Evolutionary conservation across 1,140 invertebrate genomes (phyloP), one percentile per base, ranked within the genome.

Genomic region (Heterodera schachtii): DNA sequence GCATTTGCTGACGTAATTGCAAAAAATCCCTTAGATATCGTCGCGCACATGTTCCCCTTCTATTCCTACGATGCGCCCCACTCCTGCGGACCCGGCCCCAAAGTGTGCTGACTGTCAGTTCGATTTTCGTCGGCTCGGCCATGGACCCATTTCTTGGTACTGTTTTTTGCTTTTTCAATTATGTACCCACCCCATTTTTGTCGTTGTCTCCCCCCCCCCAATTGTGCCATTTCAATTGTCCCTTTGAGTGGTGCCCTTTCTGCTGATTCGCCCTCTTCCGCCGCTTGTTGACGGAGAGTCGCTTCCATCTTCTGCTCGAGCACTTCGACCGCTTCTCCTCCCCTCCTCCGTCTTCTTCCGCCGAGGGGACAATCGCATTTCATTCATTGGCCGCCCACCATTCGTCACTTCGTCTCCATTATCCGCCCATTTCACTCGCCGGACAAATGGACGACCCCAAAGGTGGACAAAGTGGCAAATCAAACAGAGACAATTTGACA

Each of bases 21-120:
- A 31, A 31, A 31, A 31, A 31, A n/a, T n/a, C 31, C 31, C 31
- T 52, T 2, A 0, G 95, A 96, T 84, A 93, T 99, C 41, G 93
- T 97, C 75, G 97, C 96, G 13, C 97, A 99, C 87, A 93, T 98
- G 93, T 98, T 98, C 95, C 97, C 97, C 19, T 99, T 99, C 90
- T 98, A 98, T 90, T 96, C 95, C 66, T 99, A 99, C 88, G 97
- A 98, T 90, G 93, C 98, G 46, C 97, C 97, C 5, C 96, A 98
- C 88, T 96, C 97, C 0, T 99, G 97, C 91, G 97, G 97, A 0
- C 97, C 97, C 0, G 95, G 98, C 92, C 96, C 96, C 1, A 96
- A 75, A 46, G 83, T 85, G 46, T 99, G 97, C 90, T 97, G n/a
- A n/a, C n/a, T n/a, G 97, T 89, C 96, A 98, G 90, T 99, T 98